A percentile compares a stretch with the other conserved stretches of the same genome.
These are phyloP conservation scores for Acanthosepion esculentum DNA, from an alignment of 2,888 invertebrate genomes.

Conservation along the genomic window DNA sequence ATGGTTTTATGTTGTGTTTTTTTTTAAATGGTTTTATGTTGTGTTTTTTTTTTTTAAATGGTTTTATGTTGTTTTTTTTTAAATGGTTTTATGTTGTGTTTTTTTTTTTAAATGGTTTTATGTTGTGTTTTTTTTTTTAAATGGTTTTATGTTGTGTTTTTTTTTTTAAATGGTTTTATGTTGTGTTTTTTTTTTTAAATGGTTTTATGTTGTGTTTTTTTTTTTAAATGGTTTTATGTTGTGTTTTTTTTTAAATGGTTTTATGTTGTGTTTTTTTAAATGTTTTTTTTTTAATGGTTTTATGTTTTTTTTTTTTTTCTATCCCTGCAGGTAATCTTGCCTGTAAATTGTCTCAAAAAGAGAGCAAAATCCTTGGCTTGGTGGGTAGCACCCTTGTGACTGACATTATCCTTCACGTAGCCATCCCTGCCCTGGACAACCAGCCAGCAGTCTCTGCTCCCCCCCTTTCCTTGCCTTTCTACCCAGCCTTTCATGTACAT, in stretches of 20 bases:
- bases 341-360: conserved; percentile 59
- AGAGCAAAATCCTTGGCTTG: conserved; percentile 52
- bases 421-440: conserved; percentile 58
- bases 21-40: not conserved
- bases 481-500: conserved; percentile 70
- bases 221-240: not conserved
- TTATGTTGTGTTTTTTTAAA: conserved; percentile 14
- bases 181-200: conserved; percentile 38
- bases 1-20: conserved; percentile 17
- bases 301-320: conserved; percentile 17
- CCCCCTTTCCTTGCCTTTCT: conserved; percentile 61
- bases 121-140: conserved; percentile 24
- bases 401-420: conserved; percentile 58
- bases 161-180: not conserved
- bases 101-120: not conserved
- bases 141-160: conserved; percentile 35
- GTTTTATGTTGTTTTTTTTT: conserved; percentile 2
- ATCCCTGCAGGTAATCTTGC: conserved; percentile 62
- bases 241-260: not conserved
- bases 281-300: not conserved
- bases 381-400: conserved; percentile 63
- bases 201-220: conserved; percentile 35
- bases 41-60: conserved; percentile 6
- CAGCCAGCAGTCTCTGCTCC: conserved; percentile 64
- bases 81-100: conserved; percentile 21